A percentile compares a stretch with the other conserved stretches of the same genome.
Conservation (phyloP, 2,797 vertebrate genomes). For the Myripristis jacobus region DNA sequence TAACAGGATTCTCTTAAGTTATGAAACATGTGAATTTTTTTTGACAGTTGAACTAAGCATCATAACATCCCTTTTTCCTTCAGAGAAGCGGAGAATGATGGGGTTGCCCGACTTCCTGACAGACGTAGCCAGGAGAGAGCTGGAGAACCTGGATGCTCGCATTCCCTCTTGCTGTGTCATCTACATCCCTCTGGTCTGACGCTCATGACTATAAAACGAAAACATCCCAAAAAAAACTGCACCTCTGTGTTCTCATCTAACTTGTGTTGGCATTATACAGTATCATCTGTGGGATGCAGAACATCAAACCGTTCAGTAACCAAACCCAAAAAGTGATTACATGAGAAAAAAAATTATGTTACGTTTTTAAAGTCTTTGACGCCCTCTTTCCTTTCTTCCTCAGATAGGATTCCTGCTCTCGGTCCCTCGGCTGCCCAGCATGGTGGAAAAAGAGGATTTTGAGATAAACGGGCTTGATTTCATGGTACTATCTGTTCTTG, state of each 20-base stretch:
- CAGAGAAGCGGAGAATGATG: slow-evolving; percentile 93
- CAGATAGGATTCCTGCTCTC: slow-evolving; percentile 96
- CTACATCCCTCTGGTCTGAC: slow-evolving; percentile 93
- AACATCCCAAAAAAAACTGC: too few species aligned
- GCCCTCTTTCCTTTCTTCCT: slow-evolving; percentile 4
- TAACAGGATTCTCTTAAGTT: too few species aligned
- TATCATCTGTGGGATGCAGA: too few species aligned
- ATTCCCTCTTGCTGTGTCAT: slow-evolving; percentile 93
- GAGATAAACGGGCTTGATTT: slow-evolving; percentile 94
- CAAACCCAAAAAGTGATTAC: background rate
- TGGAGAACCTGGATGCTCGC: slow-evolving; percentile 87
- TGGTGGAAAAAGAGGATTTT: slow-evolving; percentile 92
- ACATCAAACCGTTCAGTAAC: background rate
- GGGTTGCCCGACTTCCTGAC: slow-evolving; percentile 94
- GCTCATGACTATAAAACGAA: slow-evolving; percentile 9
- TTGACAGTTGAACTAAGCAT: background rate
- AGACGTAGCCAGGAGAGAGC: slow-evolving; percentile 91
- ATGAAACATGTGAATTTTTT: background rate
- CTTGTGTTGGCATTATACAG: too few species aligned
- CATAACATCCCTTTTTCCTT: background rate
- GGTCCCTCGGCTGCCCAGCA: slow-evolving; percentile 90
- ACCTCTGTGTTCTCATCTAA: too few species aligned
- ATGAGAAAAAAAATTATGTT: too few species aligned
- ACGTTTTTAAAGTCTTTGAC: too few species aligned
- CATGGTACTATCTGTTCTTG: slow-evolving; percentile 80